Base-by-base conservation (phyloP, 1,140 invertebrate genomes). In the Oryctes rhinoceros region DNA sequence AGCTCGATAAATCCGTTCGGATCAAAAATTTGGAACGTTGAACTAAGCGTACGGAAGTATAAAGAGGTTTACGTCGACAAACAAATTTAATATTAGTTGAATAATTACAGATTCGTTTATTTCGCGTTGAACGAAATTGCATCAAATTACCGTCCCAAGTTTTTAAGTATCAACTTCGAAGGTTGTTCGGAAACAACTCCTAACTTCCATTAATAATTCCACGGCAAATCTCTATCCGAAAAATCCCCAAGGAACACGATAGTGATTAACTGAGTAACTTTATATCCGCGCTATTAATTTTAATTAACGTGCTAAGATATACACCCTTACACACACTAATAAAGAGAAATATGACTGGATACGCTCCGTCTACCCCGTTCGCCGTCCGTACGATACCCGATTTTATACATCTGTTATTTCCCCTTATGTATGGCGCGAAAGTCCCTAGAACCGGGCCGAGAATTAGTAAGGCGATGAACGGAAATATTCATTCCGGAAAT, bases 281-380 rank as follows among this genome's bases (percentile, higher is more conserved):
- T 71, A 37, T 71, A 71, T 71, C 65, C 65, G 24, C 13, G 20
- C 35, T 71, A 71, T 71, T 71, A 71, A 71, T 71, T 71, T 71
- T 71, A 71, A 71, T 71, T 71, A 71, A 24, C 65, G 18, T 24
- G 65, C 65, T 71, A 71, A 71, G 65, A 71, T 71, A 37, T 71
- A 71, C 65, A 37, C 20, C 65, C 65, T 35, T 24, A 59, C 65
- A 20, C 15, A 71, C 65, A 24, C 20, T 71, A 71, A 71, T 71
- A 71, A 71, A 71, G 65, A 71, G 65, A 71, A 71, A 71, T 71
- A 71, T 35, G n/a, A 30, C 65, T 67, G 18, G 65, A 67, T 71
- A 71, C 24, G 9, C 65, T 18, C 15, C 9, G 15, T 59, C 53
- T 59, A n/a, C n/a, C 53, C 53, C 53, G 6, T 18, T 53, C 24